Evolutionary conservation across 2,888 invertebrate genomes (phyloP), one percentile per base, ranked within the genome.

Genomic region (Platycnemis pennipes): DNA sequence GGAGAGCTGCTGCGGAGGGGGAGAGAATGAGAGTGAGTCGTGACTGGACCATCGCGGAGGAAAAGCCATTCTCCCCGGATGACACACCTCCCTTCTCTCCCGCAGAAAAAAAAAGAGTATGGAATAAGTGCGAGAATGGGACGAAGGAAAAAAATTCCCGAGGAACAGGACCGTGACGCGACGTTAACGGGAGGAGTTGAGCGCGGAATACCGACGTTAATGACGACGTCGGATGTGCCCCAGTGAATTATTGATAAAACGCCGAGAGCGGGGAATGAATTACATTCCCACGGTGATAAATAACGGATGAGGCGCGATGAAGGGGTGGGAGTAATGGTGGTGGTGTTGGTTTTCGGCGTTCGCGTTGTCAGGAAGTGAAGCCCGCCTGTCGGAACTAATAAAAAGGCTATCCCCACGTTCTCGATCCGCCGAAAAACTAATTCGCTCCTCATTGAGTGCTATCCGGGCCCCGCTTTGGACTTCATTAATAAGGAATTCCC

Each of bases 181-280:
- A 11, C 77, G 37, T 77, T 5, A 77, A 77, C 69, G 37, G 37
- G 69, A 5, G 77, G 77, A 31, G 77, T 77, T 77, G 37, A 4
- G 8, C 16, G 37, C 13, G 37, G n/a, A 8, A 37, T 11, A 16
- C 77, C 11, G 77, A 77, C n/a, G 69, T n/a, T 69, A 31, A 69
- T 69, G 69, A 31, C 37, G 77, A 22, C 77, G 26, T 37, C 77
- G 37, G 77, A 77, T 37, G 77, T 2, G 13, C 69, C 7, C 4
- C 22, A 77, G 77, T 77, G 77, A 77, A 77, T 37, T 77, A 77
- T 77, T 77, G 77, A 77, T 77, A 77, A 77, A 53, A 77, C 22
- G 31, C 31, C 11, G 37, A 49, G 31, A 8, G 31, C 31, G 8
- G 37, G 2, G 31, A 77, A 77, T 77, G 77, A 77, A 77, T 77